phyloP scores from a whole-genome alignment of 2,888 invertebrate genomes.

The Ectemnius lituratus region DNA sequence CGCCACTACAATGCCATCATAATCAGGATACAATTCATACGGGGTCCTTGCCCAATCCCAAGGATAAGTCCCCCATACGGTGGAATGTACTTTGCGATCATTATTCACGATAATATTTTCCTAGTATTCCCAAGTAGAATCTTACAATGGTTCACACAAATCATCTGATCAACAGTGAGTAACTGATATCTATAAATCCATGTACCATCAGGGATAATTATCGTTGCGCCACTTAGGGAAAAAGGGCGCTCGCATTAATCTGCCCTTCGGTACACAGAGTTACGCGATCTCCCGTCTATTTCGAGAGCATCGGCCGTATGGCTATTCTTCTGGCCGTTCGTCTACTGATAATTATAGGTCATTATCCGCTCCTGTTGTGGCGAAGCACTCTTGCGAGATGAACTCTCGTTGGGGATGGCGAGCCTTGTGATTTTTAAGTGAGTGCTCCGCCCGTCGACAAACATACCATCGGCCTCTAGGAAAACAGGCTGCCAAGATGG shows the following conservation, averaged over 20 bases:
- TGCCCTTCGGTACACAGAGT: conserved; percentile 26
- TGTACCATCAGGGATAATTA: too few relatives aligned
- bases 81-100: background rate
- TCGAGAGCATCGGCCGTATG: conserved; percentile 20
- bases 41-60: conserved; percentile 43
- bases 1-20: conserved; percentile 47
- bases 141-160: too few relatives aligned
- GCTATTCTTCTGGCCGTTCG: conserved; percentile 18
- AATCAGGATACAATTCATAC: conserved; percentile 60
- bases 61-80: conserved; percentile 43
- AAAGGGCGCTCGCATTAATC: conserved; percentile 12
- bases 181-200: too few relatives aligned
- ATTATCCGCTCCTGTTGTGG: conserved; percentile 49
- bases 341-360: conserved; percentile 59
- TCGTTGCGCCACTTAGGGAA: conserved; percentile 10
- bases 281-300: conserved; percentile 33
- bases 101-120: background rate
- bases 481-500: conserved; percentile 35
- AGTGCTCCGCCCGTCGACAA: conserved; percentile 49
- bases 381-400: conserved; percentile 39
- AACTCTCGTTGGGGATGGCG: conserved; percentile 41
- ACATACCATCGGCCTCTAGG: conserved; percentile 42
- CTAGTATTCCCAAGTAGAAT: too few relatives aligned
- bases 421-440: conserved; percentile 45
- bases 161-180: too few relatives aligned